These are phyloP conservation scores for Phorcus lineatus DNA, from an alignment of 2,888 invertebrate species.

Conservation along the genomic window DNA sequence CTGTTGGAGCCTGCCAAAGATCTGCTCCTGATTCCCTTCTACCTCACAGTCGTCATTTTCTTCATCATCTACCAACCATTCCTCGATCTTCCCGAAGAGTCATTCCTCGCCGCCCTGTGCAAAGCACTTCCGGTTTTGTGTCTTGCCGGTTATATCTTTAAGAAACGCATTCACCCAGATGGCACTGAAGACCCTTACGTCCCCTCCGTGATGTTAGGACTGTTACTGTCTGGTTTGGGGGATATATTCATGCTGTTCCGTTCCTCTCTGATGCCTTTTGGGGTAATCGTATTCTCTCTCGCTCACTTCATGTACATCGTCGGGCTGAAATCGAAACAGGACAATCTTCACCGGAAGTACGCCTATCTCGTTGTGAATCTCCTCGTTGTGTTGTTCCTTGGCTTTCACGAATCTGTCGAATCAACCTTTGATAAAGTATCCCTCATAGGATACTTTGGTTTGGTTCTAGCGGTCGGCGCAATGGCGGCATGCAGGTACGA, in stretches of 20 bases:
- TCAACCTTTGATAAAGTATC: background rate
- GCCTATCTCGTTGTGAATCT: background rate
- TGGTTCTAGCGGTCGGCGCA: background rate
- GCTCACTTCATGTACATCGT: conserved; percentile 3
- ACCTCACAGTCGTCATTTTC: background rate
- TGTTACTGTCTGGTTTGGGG: background rate
- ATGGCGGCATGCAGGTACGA: background rate
- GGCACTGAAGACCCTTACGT: background rate
- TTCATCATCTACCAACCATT: conserved; percentile 5
- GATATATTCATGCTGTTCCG: conserved; percentile 8
- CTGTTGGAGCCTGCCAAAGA: background rate
- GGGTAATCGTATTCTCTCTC: background rate
- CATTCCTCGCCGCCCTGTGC: background rate
- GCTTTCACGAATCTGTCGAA: background rate
- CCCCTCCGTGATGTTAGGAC: background rate
- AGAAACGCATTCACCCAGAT: background rate
- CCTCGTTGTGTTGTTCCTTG: background rate
- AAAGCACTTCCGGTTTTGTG: conserved; percentile 17
- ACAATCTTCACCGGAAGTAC: background rate
- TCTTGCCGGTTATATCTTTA: background rate
- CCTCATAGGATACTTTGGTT: background rate
- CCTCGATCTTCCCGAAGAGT: background rate
- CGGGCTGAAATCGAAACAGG: background rate
- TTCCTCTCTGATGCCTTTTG: background rate
- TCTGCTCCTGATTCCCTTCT: background rate